Evolutionary conservation across 2,888 invertebrate genomes (phyloP), one percentile per base, ranked within the genome.

Genomic region (Oscheius sp.): DNA sequence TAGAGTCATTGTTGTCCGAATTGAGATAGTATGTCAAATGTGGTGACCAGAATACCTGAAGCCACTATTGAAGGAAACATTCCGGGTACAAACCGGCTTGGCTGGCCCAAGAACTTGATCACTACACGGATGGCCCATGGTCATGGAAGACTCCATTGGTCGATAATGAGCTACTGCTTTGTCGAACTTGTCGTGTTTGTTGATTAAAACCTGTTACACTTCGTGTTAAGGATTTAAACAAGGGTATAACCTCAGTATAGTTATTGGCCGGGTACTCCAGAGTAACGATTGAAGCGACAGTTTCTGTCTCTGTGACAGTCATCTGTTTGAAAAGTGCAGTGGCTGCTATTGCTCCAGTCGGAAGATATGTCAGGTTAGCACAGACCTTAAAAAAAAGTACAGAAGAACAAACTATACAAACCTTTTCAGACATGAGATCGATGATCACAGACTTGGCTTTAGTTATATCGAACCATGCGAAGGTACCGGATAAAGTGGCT

Each of bases 251-350:
- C 78, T 84, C 84, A 4, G 81, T 83, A 62, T 84, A 83, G 68
- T 80, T 80, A 65, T 84, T 82, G 21, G 82, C 84, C 2, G 84
- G 84, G 60, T 84, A 84, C 68, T 84, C 84, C 42, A 84, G 57
- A 47, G 82, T 79, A 35, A 84, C 82, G 50, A 84, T 78, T 2
- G 81, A 80, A 2, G 84, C 84, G 21, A 83, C 79, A 10, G 78
- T 78, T 29, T 76, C 70, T 1, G 82, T 75, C 10, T 77, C 74
- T 33, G 77, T 77, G 2, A 79, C 76, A 32, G 79, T 70, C 32
- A 78, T 73, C 51, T 78, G 42, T 57, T 77, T 79, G 53, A 82
- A 76, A 51, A 79, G 60, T 9, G 82, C 80, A 21, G 78, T 78
- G n/a, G 79, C 81, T n/a, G 77, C 71, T 0, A 84, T 58, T 9